Percentiles rank a stretch among this genome's conserved stretches.
These are phyloP conservation scores for Drosophila lini DNA, from an alignment of 1,140 invertebrate species.

Conservation along the genomic window DNA sequence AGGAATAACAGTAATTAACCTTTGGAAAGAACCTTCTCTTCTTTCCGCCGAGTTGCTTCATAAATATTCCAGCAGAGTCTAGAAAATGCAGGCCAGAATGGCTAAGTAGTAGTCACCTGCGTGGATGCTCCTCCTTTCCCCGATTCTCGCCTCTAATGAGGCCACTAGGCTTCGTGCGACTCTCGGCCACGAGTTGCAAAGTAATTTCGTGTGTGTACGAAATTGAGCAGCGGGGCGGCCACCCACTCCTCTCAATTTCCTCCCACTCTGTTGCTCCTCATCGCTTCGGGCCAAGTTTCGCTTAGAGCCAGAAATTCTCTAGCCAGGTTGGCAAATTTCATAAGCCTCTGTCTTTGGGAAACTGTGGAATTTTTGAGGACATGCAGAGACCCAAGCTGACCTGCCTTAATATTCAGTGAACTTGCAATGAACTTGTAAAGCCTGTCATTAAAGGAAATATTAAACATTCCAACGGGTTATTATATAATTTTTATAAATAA, in stretches of 20 bases:
- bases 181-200: conserved; percentile 61
- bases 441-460: too few relatives aligned
- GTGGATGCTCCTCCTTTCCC: background rate
- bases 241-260: conserved; percentile 19
- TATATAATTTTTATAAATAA: too few relatives aligned
- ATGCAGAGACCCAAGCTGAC: too few relatives aligned
- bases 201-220: conserved; percentile 56
- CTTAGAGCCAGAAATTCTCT: conserved; percentile 17
- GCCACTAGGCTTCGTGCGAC: conserved; percentile 48
- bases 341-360: background rate
- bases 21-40: too few relatives aligned
- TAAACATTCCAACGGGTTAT: too few relatives aligned
- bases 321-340: conserved; percentile 44
- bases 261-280: background rate
- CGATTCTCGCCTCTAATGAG: conserved; percentile 45
- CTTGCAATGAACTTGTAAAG: too few relatives aligned
- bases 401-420: too few relatives aligned
- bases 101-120: conserved; percentile 44
- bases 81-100: conserved; percentile 42
- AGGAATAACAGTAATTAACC: background rate
- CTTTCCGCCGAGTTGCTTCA: conserved; percentile 8
- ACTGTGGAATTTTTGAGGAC: background rate
- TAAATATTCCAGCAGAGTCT: conserved; percentile 37
- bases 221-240: conserved; percentile 30
- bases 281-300: conserved; percentile 7